Base-by-base conservation (phyloP, 1,140 invertebrate species). In the Leptopilina boulardi region DNA sequence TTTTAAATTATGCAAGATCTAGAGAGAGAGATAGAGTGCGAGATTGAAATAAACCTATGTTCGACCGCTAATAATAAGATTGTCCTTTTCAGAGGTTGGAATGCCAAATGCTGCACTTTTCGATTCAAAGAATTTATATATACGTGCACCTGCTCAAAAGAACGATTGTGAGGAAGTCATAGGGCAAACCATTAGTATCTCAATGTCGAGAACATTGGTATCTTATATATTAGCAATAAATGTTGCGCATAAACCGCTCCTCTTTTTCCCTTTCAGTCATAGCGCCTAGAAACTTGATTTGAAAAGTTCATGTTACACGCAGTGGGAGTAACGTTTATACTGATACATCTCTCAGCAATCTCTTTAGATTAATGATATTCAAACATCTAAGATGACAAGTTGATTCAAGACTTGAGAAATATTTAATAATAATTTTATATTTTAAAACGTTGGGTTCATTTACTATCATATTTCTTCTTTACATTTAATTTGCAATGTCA, bases 241-340 rank as follows among this genome's bases (percentile, higher is more conserved):
- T 66, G 59, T n/a, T 30, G 26, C 59, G 13, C 30, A 23, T 23
- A 34, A 30, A 66, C 26, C 59, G 59, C 59, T 66, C 59, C 59
- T 54, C 21, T 54, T 54, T 54, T 54, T 54, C 2, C 51, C 51
- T 54, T 54, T 54, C 59, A 66, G 59, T 30, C 59, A 38, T 38
- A 30, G 23, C 26, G 23, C 26, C 4, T 30, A 66, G 26, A n/a
- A 30, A 66, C 26, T 66, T 66, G 59, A 66, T 66, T 30, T 30
- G 59, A 66, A 66, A 66, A 66, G 26, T 66, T 66, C 59, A 66
- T 66, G 59, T 66, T 30, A 66, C 59, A 66, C 59, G 59, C 59
- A 30, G 59, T 66, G 13, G 23, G 59, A 66, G 23, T 66, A 51
- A 18, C 47, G 47, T 51, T 51, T 18, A n/a, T 6, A 51, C 47